Conservation (phyloP, 1,140 invertebrate species). For the Brachionus koreanus region DNA sequence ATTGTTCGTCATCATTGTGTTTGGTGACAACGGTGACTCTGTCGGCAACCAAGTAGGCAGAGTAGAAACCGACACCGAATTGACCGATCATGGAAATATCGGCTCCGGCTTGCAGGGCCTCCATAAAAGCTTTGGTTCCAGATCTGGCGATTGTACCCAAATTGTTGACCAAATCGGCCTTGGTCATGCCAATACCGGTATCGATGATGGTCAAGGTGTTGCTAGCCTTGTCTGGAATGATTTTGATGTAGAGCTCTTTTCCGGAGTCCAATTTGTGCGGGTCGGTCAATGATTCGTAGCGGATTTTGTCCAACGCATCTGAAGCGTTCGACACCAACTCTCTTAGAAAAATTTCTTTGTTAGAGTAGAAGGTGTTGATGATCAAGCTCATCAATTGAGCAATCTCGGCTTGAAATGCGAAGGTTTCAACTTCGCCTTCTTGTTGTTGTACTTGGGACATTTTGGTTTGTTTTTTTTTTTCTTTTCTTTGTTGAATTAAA, state of each 20-base stretch:
- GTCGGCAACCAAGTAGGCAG: constrained; percentile 93
- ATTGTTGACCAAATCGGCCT: constrained; percentile 85
- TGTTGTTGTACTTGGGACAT: constrained; percentile 30
- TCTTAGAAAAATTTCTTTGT: constrained; percentile 98
- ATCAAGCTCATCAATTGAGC: constrained; percentile 90
- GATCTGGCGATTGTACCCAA: constrained; percentile 92
- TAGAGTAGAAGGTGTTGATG: constrained; percentile 99
- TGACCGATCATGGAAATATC: constrained; percentile 96
- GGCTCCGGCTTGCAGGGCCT: constrained; percentile 82
- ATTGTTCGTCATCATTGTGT: constrained; percentile 89
- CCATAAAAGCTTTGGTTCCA: constrained; percentile 93
- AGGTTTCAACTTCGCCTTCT: constrained; percentile 57
- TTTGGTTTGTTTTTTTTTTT: constrained; percentile 5
- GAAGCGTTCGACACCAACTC: constrained; percentile 88
- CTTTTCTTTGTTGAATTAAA: not conserved
- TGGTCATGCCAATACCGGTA: constrained; percentile 92
- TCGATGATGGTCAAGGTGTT: constrained; percentile 84
- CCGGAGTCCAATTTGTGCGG: constrained; percentile 76
- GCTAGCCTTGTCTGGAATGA: constrained; percentile 82
- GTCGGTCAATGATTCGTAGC: constrained; percentile 84
- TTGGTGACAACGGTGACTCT: constrained; percentile 86
- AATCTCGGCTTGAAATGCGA: constrained; percentile 87
- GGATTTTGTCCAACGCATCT: constrained; percentile 69
- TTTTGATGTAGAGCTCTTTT: constrained; percentile 84
- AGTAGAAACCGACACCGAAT: constrained; percentile 97